Base-by-base conservation (phyloP, 1,140 invertebrate genomes). In the Conopomorpha cramerella region DNA sequence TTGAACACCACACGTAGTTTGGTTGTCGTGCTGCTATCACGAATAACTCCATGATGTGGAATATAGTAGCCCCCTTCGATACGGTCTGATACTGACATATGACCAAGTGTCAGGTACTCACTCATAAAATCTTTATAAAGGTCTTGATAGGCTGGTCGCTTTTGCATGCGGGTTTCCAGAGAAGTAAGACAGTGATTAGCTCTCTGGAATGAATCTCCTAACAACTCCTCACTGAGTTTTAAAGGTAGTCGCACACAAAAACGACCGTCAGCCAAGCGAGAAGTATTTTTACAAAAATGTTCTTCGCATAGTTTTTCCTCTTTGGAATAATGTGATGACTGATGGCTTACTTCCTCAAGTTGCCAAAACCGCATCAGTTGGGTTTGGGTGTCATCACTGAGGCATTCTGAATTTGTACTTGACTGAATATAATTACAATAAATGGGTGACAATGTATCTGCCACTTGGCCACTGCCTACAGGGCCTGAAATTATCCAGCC, bases 401-500 rank as follows among this genome's bases (percentile, higher is more conserved):
- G 30, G 27, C 3, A 11, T 36, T 14, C n/a, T 38, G 12, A 28
- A 27, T 34, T 10, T 32, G 8, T 34, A 11, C 28, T 15, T 14
- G 14, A 8, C 16, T 40, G 35, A 26, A 16, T 38, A 13, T 32
- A 41, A 32, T 46, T 39, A 42, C 43, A 44, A 16, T 19, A 34
- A 29, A 42, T 16, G 2, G 10, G 8, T 23, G 8, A 17, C 2
- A 34, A 38, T 3, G 11, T 10, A 15, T n/a, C n/a, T n/a, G 15
- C 2, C 8, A 25, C 12, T 10, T 35, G 16, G 29, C 12, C 32
- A 14, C 18, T 30, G 26, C 39, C 34, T 11, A 47, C 27, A 7
- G 41, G 33, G 14, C 45, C 45, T 18, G 37, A 42, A 34, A 44
- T 38, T 34, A 49, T 2, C 49, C 46, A 49, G 13, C 43, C 49